Evolutionary conservation across 2,797 vertebrate genomes (phyloP).

Genomic region (Naso thynnoides): DNA sequence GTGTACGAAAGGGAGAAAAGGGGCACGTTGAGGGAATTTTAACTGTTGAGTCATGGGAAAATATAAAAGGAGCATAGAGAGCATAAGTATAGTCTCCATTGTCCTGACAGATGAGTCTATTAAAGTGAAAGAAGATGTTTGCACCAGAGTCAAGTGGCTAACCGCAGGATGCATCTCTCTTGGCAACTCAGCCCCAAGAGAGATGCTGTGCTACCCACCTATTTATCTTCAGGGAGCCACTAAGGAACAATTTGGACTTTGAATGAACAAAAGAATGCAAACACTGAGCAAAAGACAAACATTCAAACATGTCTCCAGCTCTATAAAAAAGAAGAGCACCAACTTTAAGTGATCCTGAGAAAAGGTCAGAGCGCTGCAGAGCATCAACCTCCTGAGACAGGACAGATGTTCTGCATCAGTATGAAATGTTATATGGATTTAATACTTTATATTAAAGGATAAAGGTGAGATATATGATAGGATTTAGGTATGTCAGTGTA

Average conservation of each 20-base stretch:
- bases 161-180: slow-evolving; percentile 39
- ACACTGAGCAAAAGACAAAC: slow-evolving; percentile 44
- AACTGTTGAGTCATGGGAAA: slow-evolving; percentile 30
- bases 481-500: slow-evolving; percentile 32
- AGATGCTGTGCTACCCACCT: slow-evolving; percentile 19
- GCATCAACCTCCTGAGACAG: slow-evolving; percentile 51
- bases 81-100: neutral
- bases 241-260: slow-evolving; percentile 19
- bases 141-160: slow-evolving; percentile 19
- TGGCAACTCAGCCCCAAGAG: slow-evolving; percentile 16
- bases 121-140: slow-evolving; percentile 48
- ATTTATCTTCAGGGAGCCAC: slow-evolving; percentile 51
- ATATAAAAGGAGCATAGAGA: slow-evolving; percentile 8
- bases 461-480: slow-evolving; percentile 32
- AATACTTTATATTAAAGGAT: slow-evolving; percentile 41
- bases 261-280: slow-evolving; percentile 62
- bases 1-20: neutral
- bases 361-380: slow-evolving; percentile 40
- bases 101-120: slow-evolving; percentile 43
- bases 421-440: slow-evolving; percentile 31
- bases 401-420: slow-evolving; percentile 58
- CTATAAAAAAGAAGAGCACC: slow-evolving; percentile 6
- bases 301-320: slow-evolving; percentile 32
- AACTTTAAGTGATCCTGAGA: slow-evolving; percentile 37
- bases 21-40: neutral